These are phyloP conservation scores for Trichomalopsis sarcophagae DNA, from an alignment of 1,140 invertebrate species.

Conservation along the genomic window DNA sequence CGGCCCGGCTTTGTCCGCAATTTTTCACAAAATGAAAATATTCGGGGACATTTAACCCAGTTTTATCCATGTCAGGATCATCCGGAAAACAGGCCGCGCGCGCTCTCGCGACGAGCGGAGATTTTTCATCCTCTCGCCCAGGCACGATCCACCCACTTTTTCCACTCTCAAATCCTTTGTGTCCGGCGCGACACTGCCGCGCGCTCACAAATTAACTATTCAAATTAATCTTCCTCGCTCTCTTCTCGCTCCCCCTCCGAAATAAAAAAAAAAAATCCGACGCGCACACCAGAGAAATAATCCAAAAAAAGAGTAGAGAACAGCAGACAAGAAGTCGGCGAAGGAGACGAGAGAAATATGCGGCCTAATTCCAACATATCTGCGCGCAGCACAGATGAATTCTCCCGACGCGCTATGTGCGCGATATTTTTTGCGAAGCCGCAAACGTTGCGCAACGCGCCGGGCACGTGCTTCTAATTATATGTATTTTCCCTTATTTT, in stretches of 20 bases:
- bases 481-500: neutral
- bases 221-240: constrained; percentile 48
- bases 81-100: neutral
- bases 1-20: neutral
- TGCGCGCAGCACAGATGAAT: constrained; percentile 25
- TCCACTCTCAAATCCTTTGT: constrained; percentile 6
- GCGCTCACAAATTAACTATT: constrained; percentile 48
- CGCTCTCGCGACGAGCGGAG: neutral
- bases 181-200: neutral
- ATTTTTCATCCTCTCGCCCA: neutral
- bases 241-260: neutral
- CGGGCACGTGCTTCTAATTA: constrained; percentile 43
- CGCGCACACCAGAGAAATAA: neutral
- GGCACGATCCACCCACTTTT: constrained; percentile 15
- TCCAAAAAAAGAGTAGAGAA: neutral
- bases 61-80: constrained; percentile 5
- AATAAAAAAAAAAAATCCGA: neutral
- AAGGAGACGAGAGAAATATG: neutral
- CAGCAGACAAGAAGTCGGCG: neutral
- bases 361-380: constrained; percentile 13
- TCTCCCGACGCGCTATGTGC: constrained; percentile 10
- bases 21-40: constrained; percentile 1
- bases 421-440: neutral
- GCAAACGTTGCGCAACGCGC: neutral
- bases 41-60: neutral